Evolutionary conservation across 1,140 invertebrate genomes (phyloP), one percentile per base, ranked within the genome.

Genomic region (Dreissena rostriformis): DNA sequence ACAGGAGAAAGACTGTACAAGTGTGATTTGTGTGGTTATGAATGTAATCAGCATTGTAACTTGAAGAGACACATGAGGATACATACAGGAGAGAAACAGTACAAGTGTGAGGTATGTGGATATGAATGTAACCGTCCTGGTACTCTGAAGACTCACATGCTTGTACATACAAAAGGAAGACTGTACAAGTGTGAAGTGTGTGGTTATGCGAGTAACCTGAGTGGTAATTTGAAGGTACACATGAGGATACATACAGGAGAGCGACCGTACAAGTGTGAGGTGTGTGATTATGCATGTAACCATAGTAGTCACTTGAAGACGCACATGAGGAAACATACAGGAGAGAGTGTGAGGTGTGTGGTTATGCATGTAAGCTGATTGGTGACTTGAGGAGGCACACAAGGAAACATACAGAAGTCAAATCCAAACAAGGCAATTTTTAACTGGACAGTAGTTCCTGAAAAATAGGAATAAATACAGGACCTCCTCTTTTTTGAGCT

Each of bases 171-270:
- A 72, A 14, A 15, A 72, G 12, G 7, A 51, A 72, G 52, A 52
- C 19, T 11, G n/a, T 28, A 10, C 1, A 72, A 24, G 52, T 72
- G 70, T 72, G 28, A 72, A 6, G 29, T 72, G 5, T 72, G 70
- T 72, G 70, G 52, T 14, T 72, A 29, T 72, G 29, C 8, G 15
- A 10, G 28, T 24, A 72, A 72, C 0, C 39, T 8, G 12, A 2
- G 2, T 39, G 22, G 70, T 52, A 17, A 4, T 72, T 6, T 72
- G 15, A 72, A 17, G 0, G 49, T 8, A 17, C 70, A 72, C 29
- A 39, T 72, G 29, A 72, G 28, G 29, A 72, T 72, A 72, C 70
- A 72, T 19, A 39, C 70, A n/a, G n/a, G n/a, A n/a, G 29, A 39
- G 70, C 39, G n/a, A 39, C n/a, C 39, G 29, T 51, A 1, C 52